Base-by-base conservation (phyloP, 2,888 invertebrate genomes). In the Drosophila ustulata region DNA sequence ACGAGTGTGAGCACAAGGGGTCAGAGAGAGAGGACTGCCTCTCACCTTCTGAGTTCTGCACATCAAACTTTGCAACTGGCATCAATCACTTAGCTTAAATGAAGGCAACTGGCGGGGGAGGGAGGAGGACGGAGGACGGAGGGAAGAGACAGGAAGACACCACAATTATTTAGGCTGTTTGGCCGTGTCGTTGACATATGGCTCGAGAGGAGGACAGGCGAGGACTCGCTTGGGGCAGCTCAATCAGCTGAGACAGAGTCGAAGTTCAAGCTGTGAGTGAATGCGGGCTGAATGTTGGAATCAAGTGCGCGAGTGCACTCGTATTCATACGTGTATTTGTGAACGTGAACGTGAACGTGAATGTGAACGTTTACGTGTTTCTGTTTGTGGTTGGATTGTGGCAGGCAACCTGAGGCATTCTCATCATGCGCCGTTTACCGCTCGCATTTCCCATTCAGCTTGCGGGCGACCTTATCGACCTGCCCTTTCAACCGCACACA, bases 41-140 rank as follows among this genome's bases (percentile, higher is more conserved):
- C 18, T 18, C 18, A 18, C 18, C 18, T 18, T 18, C 18, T 18
- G 18, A 18, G 18, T 18, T 18, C 18, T 18, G 28, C 43, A 50
- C 51, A 56, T 70, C 57, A 76, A 71, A 80, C 41, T 82, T 82
- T 65, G 69, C 52, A 75, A 66, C 71, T 69, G 74, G 61, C 78
- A 78, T 80, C 78, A 82, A 82, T 80, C 82, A 81, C 75, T 80
- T 80, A 71, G 52, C 64, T 66, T 63, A 77, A 81, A 75, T 82
- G 50, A 82, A 80, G 75, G 70, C 71, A 80, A 65, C 66, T 39
- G 37, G 63, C 37, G 28, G 0, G 7, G 25, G 18, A 18, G 18
- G 8, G 25, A n/a, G 7, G 64, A 7, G 3, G 39, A 13, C 23
- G 13, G 18, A 6, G 18, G 7, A 59, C 9, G 3, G 43, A 18